Base-by-base conservation (phyloP, 2,888 invertebrate genomes). In the Agrenia bidenticulata region DNA sequence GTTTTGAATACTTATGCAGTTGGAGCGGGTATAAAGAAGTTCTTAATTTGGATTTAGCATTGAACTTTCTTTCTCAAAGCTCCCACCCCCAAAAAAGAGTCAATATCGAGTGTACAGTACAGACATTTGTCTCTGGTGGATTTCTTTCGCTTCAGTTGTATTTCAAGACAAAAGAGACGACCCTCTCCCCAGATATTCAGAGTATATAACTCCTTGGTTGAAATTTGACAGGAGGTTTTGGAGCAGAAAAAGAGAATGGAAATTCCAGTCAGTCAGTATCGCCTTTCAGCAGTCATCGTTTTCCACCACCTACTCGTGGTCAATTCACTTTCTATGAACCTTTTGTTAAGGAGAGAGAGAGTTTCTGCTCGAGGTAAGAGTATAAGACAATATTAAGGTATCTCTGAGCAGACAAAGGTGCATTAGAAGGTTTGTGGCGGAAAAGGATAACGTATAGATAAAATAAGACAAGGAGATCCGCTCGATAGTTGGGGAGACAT, bases 381-480 rank as follows among this genome's bases (percentile, higher is more conserved):
- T n/a, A 39, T 11, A 39, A 39, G 9, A 11, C 39, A 11, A 39
- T 7, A 39, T 7, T 11, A 39, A 39, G 39, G 7, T 11, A 39
- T 15, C 7, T 39, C 39, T 39, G 39, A 39, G 39, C 39, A 39
- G 39, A 39, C 9, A 45, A 45, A 45, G 45, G 15, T 17, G 15
- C 45, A 5, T 15, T 45, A 45, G 45, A 9, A 45, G 45, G 19
- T 45, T 32, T 32, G 32, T 32, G 32, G 32, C 11, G 32, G 5
- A 7, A 32, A 32, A 32, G 11, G 11, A 32, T 11, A 4, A 11
- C 11, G 11, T 11, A 4, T 4, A 32, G 32, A 32, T 17, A 45
- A 45, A 45, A 45, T 4, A 45, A 15, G 45, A 45, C 45, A 45
- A 19, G n/a, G 15, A 45, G n/a, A 45, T 32, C 45, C 45, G 45